Conservation (phyloP, 2,797 vertebrate species). For the Sebastiscus tertius region DNA sequence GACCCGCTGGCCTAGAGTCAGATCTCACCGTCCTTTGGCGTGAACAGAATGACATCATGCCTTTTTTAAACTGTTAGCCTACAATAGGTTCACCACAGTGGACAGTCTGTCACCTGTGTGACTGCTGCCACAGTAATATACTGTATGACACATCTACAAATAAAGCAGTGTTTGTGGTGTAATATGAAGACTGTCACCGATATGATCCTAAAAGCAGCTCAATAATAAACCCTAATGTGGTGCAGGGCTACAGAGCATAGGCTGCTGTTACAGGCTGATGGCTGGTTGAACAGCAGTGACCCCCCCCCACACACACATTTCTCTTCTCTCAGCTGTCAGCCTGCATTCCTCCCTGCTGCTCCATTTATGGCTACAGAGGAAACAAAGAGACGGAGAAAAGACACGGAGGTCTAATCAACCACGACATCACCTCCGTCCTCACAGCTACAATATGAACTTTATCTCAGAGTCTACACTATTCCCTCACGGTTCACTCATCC, state of each 20-base stretch:
- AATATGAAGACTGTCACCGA: background rate
- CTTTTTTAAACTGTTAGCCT: slow-evolving; percentile 20
- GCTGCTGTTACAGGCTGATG: slow-evolving; percentile 42
- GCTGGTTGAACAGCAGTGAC: slow-evolving; percentile 56
- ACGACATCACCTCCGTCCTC: background rate
- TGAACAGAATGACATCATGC: slow-evolving; percentile 5
- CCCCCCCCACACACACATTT: background rate
- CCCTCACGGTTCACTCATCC: background rate
- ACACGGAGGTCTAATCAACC: background rate
- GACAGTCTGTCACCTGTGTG: background rate
- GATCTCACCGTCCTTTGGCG: slow-evolving; percentile 33
- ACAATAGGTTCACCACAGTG: slow-evolving; percentile 31
- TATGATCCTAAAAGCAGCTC: background rate
- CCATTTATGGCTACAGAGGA: slow-evolving; percentile 72
- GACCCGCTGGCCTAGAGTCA: slow-evolving; percentile 21
- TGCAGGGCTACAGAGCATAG: background rate
- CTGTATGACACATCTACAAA: background rate
- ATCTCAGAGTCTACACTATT: background rate
- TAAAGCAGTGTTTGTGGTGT: too few species aligned
- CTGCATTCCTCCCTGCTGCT: slow-evolving; percentile 74
- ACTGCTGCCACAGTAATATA: background rate
- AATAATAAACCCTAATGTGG: background rate
- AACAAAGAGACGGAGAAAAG: slow-evolving; percentile 11
- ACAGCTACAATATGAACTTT: background rate
- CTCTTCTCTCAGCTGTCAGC: slow-evolving; percentile 77